Conservation (phyloP, 2,888 invertebrate genomes). For the Caprella mutica region DNA sequence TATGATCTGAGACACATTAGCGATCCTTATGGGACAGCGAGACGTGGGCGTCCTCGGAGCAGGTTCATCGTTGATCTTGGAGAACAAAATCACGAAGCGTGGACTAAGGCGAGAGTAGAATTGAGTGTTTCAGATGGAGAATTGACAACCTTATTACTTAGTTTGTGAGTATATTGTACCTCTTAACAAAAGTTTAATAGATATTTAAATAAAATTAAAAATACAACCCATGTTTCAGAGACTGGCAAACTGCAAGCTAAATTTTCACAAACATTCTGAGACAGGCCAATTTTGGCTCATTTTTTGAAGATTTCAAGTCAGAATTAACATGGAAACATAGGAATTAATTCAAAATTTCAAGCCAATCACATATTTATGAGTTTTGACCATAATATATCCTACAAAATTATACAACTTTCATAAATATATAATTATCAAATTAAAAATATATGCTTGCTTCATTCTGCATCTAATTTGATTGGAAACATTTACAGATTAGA, state of each 20-base stretch:
- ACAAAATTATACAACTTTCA: not conserved
- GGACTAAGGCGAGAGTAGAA: conserved; percentile 31
- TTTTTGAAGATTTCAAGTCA: no score
- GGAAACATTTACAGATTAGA: conserved; percentile 21
- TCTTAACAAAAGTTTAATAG: not conserved
- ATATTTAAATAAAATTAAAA: not conserved
- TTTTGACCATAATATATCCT: not conserved
- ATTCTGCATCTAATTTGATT: not conserved
- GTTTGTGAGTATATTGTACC: conserved; percentile 22
- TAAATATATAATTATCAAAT: not conserved
- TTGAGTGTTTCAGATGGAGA: conserved; percentile 32
- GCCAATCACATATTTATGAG: no score
- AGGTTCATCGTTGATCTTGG: conserved; percentile 33
- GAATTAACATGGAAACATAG: no score
- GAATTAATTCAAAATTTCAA: no score
- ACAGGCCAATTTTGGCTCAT: no score
- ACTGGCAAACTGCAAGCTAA: no score
- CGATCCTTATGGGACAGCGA: conserved; percentile 27
- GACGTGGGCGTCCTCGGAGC: conserved; percentile 28
- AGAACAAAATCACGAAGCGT: conserved; percentile 33
- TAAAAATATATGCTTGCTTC: not conserved
- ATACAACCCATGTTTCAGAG: no score
- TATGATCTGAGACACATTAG: conserved; percentile 30
- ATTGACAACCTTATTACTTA: conserved; percentile 29
- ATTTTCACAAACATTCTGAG: not conserved